Evolutionary conservation across 2,797 vertebrate genomes (phyloP), one percentile per base, ranked within the genome.

Genomic region (Moxostoma hubbsi): DNA sequence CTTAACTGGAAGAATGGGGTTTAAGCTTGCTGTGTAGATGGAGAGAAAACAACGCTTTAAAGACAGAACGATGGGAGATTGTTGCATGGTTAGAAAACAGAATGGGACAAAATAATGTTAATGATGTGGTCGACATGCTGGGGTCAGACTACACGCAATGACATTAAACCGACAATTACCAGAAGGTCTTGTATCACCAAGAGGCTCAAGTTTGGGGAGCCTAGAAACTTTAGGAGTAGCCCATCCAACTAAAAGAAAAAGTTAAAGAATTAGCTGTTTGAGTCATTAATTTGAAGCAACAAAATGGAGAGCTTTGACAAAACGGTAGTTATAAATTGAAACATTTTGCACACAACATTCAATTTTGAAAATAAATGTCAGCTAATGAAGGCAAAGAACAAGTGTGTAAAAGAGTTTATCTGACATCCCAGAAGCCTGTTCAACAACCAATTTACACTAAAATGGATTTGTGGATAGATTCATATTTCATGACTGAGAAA

Each of bases 201-300:
- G 95, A 73, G 95, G 95, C 87, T 97, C 95, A 88, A 98, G 95
- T 91, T 99, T 99, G 91, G 95, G 93, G 91, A 97, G 95, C 93
- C 96, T 95, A 93, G 94, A 96, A 87, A 93, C 93, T 94, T 95
- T 98, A 81, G 97, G 96, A 82, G 96, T 97, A 89, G 94, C 97
- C 97, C 97, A 98, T 94, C 96, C 97, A 92, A 97, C 97, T 99
- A 91, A 82, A 94, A 91, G 18, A 73, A 51, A 80, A 81, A 91
- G 12, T 77, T 2, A 62, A 82, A 84, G 18, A 74, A 54, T 55
- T 18, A 83, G 47, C 24, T 46, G 68, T 85, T 59, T 86, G 54
- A 36, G 71, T 13, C 67, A 46, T 75, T 58, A 49, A 9, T 49
- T 47, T 65, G 6, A n/a, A 54, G 54, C 5, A 73, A 36, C 9